phyloP scores from a whole-genome alignment of 2,888 invertebrate genomes.

The Sesia bembeciformis region DNA sequence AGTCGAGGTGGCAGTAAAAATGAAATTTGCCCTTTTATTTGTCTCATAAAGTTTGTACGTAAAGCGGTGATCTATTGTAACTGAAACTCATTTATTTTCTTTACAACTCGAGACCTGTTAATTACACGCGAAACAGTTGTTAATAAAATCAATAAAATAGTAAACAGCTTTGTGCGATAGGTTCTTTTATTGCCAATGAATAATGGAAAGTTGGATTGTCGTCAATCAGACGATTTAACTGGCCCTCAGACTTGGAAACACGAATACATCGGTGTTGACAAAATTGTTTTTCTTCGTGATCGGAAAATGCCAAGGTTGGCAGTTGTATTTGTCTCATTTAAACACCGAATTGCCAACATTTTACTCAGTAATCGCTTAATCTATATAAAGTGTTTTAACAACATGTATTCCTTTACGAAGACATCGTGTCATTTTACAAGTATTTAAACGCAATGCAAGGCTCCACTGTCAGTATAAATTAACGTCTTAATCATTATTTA shows the following conservation, averaged over 20 bases:
- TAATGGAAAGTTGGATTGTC: slow-evolving; percentile 24
- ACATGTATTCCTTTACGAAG: slow-evolving; percentile 26
- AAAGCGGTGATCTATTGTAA: neutral
- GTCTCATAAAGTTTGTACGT: neutral
- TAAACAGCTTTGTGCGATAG: slow-evolving; percentile 4
- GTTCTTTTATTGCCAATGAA: slow-evolving; percentile 26
- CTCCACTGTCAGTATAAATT: too few relatives aligned
- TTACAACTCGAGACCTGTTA: slow-evolving; percentile 1
- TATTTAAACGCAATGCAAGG: too few relatives aligned
- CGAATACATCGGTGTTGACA: slow-evolving; percentile 5
- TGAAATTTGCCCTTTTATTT: neutral
- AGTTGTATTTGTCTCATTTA: slow-evolving; percentile 17
- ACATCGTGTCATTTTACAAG: slow-evolving; percentile 17
- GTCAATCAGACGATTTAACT: slow-evolving; percentile 27
- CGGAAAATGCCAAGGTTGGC: slow-evolving; percentile 29
- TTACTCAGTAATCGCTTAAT: slow-evolving; percentile 44
- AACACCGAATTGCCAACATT: slow-evolving; percentile 21
- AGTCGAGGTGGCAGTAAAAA: slow-evolving; percentile 1
- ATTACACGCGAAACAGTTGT: slow-evolving; percentile 4
- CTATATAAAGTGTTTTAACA: slow-evolving; percentile 56
- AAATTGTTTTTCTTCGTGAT: neutral
- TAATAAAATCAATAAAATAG: slow-evolving; percentile 5
- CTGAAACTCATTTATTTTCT: neutral
- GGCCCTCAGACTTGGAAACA: slow-evolving; percentile 20
- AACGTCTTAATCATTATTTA: too few relatives aligned